Evolutionary conservation across 2,797 vertebrate species (phyloP).

Genomic region (Apogon hyalosoma): DNA sequence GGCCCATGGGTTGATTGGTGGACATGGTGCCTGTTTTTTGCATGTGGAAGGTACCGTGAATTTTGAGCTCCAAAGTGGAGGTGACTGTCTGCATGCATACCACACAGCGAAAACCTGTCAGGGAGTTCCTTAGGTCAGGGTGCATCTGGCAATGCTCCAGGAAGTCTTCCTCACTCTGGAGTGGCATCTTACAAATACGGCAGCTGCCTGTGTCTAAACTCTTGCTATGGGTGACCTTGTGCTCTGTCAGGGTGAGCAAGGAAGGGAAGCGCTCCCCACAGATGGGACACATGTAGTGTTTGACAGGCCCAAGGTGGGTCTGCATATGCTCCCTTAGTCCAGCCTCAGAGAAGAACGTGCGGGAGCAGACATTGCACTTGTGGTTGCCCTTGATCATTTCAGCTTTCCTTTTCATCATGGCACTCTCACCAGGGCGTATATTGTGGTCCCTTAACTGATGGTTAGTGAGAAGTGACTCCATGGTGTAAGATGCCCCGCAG

Average conservation of each 20-base stretch:
- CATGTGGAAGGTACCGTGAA: slow-evolving; percentile 99
- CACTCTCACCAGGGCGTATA: slow-evolving; percentile 96
- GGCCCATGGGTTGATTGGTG: slow-evolving; percentile 79
- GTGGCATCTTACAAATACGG: slow-evolving; percentile 98
- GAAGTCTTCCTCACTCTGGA: slow-evolving; percentile 98
- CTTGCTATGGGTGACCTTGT: slow-evolving; percentile 99
- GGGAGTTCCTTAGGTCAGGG: slow-evolving; percentile 97
- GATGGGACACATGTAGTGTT: slow-evolving; percentile 99
- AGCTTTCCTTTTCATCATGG: slow-evolving; percentile 94
- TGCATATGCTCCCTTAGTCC: slow-evolving; percentile 98
- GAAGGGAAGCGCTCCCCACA: slow-evolving; percentile 98
- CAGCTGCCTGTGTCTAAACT: slow-evolving; percentile 98
- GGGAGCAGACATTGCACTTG: slow-evolving; percentile 98
- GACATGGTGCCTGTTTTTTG: slow-evolving; percentile 94
- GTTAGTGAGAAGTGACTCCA: slow-evolving; percentile 97
- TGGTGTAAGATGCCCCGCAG: slow-evolving; percentile 98
- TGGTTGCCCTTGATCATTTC: slow-evolving; percentile 99
- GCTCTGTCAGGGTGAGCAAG: slow-evolving; percentile 97
- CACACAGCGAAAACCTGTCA: slow-evolving; percentile 98
- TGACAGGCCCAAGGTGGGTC: slow-evolving; percentile 98
- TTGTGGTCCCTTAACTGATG: slow-evolving; percentile 99
- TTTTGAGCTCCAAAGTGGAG: slow-evolving; percentile 98
- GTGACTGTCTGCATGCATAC: slow-evolving; percentile 99
- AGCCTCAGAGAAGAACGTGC: slow-evolving; percentile 98
- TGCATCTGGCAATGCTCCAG: slow-evolving; percentile 99